A percentile compares a stretch with the other conserved stretches of the same genome.
phyloP scores from a whole-genome alignment of 1,140 invertebrate genomes.

The Neodiprion pinetum region DNA sequence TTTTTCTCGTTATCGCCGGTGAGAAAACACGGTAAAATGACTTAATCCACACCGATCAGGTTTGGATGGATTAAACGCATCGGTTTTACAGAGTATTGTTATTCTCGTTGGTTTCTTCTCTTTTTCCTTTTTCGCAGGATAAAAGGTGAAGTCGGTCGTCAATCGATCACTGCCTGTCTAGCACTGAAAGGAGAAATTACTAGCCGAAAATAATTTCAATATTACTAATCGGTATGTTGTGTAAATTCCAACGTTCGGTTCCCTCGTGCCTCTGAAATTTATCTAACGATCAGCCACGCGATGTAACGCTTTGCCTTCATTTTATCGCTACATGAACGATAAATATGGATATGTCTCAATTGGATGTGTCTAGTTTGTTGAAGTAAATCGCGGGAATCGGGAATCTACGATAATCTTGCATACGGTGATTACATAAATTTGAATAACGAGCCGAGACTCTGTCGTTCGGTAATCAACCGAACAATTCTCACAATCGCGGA shows the following conservation, averaged over 20 bases:
- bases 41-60: neutral
- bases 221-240: neutral
- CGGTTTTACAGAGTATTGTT: neutral
- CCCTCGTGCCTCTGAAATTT: neutral
- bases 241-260: neutral
- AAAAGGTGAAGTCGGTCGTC: neutral
- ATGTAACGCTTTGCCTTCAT: too few species aligned
- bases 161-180: neutral
- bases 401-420: too few species aligned
- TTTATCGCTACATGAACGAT: too few species aligned
- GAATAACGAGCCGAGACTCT: too few species aligned
- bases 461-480: too few species aligned
- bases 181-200: neutral
- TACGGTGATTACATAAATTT: too few species aligned
- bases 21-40: neutral
- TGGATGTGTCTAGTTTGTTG: too few species aligned
- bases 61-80: neutral
- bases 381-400: too few species aligned
- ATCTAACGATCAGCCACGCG: neutral
- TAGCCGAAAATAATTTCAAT: neutral
- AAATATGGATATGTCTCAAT: too few species aligned
- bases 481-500: too few species aligned
- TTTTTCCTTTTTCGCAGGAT: neutral
- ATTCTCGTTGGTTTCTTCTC: neutral
- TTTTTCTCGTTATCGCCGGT: neutral